A percentile compares a stretch with the other conserved stretches of the same genome.
phyloP scores from a whole-genome alignment of 2,797 vertebrate genomes.

The Agapornis canus region DNA sequence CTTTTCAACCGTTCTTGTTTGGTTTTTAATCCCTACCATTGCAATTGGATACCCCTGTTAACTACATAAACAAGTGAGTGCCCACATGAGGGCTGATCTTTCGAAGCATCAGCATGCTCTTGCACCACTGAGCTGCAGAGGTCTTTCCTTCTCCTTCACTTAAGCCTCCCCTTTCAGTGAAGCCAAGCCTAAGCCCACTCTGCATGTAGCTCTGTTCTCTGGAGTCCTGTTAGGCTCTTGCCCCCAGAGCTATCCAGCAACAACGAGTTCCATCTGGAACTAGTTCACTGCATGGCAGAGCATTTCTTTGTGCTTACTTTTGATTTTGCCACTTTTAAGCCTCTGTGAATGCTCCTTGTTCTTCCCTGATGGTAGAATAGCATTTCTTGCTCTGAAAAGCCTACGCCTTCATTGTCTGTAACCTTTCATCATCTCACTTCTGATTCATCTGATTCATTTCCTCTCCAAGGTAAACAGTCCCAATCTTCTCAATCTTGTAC shows the following conservation, averaged over 20 bases:
- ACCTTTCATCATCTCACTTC: slow-evolving; percentile 52
- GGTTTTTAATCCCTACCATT: neutral
- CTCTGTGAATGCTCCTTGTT: neutral
- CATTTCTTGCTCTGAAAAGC: neutral
- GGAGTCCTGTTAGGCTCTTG: neutral
- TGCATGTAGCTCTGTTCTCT: neutral
- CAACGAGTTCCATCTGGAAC: neutral
- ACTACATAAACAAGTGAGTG: neutral
- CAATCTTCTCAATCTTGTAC: slow-evolving; percentile 17
- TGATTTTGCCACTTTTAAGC: slow-evolving; percentile 9
- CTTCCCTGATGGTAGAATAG: neutral
- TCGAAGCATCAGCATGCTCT: neutral
- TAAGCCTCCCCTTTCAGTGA: neutral
- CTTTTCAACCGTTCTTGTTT: neutral
- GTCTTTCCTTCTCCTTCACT: neutral
- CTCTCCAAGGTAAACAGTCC: slow-evolving; percentile 49
- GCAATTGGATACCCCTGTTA: neutral
- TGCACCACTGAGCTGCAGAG: neutral
- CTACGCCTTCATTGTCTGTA: neutral
- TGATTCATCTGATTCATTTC: slow-evolving; percentile 41
- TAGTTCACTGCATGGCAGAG: neutral
- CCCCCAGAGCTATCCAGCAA: neutral
- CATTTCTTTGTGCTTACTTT: neutral
- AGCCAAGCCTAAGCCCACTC: neutral
- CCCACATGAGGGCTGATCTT: neutral